Evolutionary conservation across 2,888 invertebrate species (phyloP).

Genomic region (Hartigia nigra): DNA sequence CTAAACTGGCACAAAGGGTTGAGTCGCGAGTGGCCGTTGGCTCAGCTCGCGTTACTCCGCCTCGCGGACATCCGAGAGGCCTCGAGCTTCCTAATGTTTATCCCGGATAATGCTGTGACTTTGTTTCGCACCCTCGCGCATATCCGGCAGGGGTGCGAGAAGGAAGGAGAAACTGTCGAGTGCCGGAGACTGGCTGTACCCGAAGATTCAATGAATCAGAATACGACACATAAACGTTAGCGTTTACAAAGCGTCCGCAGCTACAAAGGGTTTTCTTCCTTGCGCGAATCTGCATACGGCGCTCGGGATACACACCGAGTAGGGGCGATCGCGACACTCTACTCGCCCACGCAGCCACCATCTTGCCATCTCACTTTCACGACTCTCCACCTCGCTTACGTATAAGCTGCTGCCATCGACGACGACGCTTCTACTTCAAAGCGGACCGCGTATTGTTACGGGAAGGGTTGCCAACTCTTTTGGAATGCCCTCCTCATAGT

Average conservation of each 20-base stretch:
- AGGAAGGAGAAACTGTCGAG: neutral
- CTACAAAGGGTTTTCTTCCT: constrained; percentile 23
- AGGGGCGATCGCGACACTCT: constrained; percentile 9
- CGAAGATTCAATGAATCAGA: constrained; percentile 47
- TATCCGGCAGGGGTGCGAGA: neutral
- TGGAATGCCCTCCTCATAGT: neutral
- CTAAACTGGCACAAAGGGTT: constrained; percentile 62
- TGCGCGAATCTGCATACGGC: constrained; percentile 19
- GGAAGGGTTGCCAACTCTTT: constrained; percentile 13
- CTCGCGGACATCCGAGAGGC: neutral
- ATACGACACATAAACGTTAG: constrained; percentile 29
- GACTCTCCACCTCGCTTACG: neutral
- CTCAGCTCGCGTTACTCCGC: neutral
- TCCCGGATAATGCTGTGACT: constrained; percentile 34
- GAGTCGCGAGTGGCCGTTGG: neutral
- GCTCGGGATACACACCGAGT: constrained; percentile 3
- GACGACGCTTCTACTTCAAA: constrained; percentile 9
- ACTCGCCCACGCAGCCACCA: constrained; percentile 12
- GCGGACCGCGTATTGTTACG: constrained; percentile 20
- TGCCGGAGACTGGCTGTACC: neutral
- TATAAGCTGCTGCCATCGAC: neutral
- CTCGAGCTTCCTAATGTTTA: constrained; percentile 39
- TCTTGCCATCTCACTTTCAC: neutral
- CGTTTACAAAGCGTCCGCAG: constrained; percentile 19
- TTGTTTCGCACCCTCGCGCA: constrained; percentile 21